Evolutionary conservation across 2,797 vertebrate genomes (phyloP).

Genomic region (Spinus pinus): DNA sequence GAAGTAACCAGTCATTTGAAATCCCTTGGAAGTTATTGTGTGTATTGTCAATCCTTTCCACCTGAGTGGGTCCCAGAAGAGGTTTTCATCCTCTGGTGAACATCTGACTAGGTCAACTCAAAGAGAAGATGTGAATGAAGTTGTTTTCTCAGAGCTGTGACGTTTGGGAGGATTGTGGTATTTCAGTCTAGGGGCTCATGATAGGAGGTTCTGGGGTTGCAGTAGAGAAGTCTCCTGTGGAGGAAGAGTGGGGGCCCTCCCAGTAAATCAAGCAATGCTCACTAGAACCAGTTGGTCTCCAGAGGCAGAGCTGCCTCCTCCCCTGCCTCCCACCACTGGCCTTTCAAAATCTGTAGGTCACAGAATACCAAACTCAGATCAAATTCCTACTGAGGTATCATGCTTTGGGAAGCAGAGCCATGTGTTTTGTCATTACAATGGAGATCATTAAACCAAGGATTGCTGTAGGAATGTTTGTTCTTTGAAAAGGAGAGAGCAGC

Average conservation of each 20-base stretch:
- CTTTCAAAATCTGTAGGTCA: not conserved
- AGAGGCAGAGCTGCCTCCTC: not conserved
- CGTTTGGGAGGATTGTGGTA: not conserved
- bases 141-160: slow-evolving; percentile 12
- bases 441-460: not conserved
- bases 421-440: not conserved
- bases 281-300: not conserved
- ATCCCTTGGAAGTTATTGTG: slow-evolving; percentile 16
- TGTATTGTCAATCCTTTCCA: slow-evolving; percentile 37
- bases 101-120: not conserved
- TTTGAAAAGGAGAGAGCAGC: not conserved
- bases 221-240: not conserved
- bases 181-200: not conserved
- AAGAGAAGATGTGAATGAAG: slow-evolving; percentile 29
- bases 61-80: not conserved
- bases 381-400: not conserved
- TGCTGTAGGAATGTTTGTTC: not conserved
- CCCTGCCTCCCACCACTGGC: not conserved
- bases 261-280: not conserved
- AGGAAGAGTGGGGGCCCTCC: not conserved
- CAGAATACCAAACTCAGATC: not conserved
- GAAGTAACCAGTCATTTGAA: slow-evolving; percentile 8
- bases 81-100: slow-evolving; percentile 41
- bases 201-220: not conserved
- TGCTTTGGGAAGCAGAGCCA: not conserved